Evolutionary conservation across 1,140 invertebrate genomes (phyloP).

Genomic region (Listronotus oregonensis): DNA sequence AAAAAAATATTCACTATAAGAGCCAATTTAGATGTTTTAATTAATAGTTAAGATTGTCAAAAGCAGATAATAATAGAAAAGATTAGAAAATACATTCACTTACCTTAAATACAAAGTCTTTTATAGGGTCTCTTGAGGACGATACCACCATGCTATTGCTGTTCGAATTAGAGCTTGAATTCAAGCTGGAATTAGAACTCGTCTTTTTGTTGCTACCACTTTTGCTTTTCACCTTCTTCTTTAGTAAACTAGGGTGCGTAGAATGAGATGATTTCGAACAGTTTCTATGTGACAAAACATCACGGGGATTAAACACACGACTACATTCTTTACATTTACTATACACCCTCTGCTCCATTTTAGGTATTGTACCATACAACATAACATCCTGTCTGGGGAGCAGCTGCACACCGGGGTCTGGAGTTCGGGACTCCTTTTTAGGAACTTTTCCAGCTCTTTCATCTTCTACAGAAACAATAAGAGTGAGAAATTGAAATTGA

Average conservation of each 20-base stretch:
- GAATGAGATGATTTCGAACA: constrained; percentile 37
- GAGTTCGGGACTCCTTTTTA: constrained; percentile 13
- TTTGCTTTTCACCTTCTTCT: constrained; percentile 47
- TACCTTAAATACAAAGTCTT: constrained; percentile 35
- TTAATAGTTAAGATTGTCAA: too few species aligned
- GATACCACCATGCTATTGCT: constrained; percentile 3
- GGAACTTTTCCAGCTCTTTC: constrained; percentile 15
- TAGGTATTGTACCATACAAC: constrained; percentile 46
- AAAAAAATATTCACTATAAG: not conserved
- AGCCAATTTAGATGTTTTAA: too few species aligned
- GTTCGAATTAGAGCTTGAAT: constrained; percentile 20
- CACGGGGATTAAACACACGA: constrained; percentile 43
- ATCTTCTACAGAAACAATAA: constrained; percentile 11
- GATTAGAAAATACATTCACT: too few species aligned
- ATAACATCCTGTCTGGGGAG: constrained; percentile 44
- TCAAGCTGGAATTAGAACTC: constrained; percentile 16
- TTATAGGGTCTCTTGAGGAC: constrained; percentile 9
- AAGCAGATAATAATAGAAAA: too few species aligned
- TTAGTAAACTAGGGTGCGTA: constrained; percentile 30
- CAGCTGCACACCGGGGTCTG: constrained; percentile 37
- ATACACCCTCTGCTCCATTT: constrained; percentile 45
- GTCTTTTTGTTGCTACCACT: constrained; percentile 38
- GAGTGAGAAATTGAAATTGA: too few species aligned
- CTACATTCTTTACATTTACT: constrained; percentile 44
- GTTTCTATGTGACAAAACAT: constrained; percentile 41